Evolutionary conservation across 2,113 vertebrate genomes (phyloP), one percentile per base, ranked within the genome.

Genomic region (Salvelinus namaycush): DNA sequence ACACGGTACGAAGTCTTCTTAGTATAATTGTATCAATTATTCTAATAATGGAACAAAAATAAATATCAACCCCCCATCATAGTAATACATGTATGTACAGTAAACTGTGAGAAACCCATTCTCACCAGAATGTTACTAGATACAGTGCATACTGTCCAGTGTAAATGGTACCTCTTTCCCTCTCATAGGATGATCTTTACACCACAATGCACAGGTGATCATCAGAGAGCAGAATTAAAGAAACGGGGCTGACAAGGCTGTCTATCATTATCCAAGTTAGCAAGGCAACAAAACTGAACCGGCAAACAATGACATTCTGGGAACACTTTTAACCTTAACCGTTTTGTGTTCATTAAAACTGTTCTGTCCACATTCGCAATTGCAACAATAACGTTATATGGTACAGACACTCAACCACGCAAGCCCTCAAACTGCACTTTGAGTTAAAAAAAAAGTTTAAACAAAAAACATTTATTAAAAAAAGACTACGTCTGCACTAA

Each of bases 191-290:
- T 11, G 29, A 86, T 84, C 82, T 80, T 89, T 78, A 11, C 75
- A 79, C 80, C 81, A 82, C 73, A 87, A 76, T 69, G 74, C 82
- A 86, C 72, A 85, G 84, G 84, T 48, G 75, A 79, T 86, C 79
- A 81, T 83, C 84, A 84, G 70, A 84, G 81, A 80, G 75, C 67
- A 78, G 79, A 80, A 85, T 84, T 81, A 86, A 66, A 70, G 68
- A 73, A 73, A 62, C 66, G 26, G 59, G 39, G 65, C 73, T 79
- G 82, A 77, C 76, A 79, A 34, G 68, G 71, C 70, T 74, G 77
- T 73, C 76, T 77, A 81, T 85, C 85, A 88, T 88, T 88, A 88
- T 83, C 68, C 7, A n/a, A 64, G 87, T 89, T 86, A 79, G 86
- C 87, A 71, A 59, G 86, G 84, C 57, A 86, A 86, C 86, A 87